Evolutionary conservation across 2,888 invertebrate species (phyloP).

Genomic region (Cyclophora punctaria): DNA sequence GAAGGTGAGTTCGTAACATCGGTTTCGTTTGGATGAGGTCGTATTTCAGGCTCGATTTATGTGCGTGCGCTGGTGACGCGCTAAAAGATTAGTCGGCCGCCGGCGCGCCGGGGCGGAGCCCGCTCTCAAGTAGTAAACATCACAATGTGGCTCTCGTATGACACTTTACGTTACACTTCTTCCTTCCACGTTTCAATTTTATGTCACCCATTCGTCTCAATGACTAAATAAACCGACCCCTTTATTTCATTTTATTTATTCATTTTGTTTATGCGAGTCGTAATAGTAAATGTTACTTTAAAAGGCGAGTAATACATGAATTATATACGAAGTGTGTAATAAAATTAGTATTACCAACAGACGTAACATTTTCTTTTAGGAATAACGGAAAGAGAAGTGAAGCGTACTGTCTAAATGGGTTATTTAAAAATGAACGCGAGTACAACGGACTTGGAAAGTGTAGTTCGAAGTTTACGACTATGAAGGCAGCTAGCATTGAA

Average conservation of each 20-base stretch:
- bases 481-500: constrained; percentile 47
- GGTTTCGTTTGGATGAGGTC: constrained; percentile 43
- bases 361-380: neutral
- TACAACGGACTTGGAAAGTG: constrained; percentile 45
- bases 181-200: constrained; percentile 10
- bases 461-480: constrained; percentile 50
- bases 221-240: too few species aligned
- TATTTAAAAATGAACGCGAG: constrained; percentile 54
- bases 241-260: too few species aligned
- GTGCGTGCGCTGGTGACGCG: constrained; percentile 68
- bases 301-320: neutral
- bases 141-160: constrained; percentile 14
- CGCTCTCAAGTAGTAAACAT: constrained; percentile 17
- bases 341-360: neutral
- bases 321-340: neutral
- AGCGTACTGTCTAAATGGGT: constrained; percentile 48
- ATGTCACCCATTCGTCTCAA: constrained; percentile 1
- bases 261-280: too few species aligned
- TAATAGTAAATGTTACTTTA: too few species aligned
- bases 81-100: constrained; percentile 62
- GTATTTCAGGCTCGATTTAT: constrained; percentile 65
- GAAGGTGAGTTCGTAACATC: constrained; percentile 46
- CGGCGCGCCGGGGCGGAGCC: constrained; percentile 9
- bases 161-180: constrained; percentile 16
- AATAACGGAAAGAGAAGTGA: constrained; percentile 19